phyloP scores from a whole-genome alignment of 2,113 vertebrate genomes.

The Glareola pratincola region DNA sequence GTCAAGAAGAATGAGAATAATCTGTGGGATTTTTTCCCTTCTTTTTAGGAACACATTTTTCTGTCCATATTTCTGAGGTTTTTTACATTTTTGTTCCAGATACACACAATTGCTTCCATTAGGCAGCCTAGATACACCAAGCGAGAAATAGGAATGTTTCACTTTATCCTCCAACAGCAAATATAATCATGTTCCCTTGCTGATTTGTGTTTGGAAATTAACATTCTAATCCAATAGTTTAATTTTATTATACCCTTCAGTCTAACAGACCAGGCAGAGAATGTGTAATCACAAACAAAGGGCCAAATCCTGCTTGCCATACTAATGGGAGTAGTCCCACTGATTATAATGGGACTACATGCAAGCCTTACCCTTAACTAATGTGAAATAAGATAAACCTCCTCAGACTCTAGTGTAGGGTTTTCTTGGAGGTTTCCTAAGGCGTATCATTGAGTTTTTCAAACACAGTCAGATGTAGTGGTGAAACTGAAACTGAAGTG shows the following conservation, averaged over 20 bases:
- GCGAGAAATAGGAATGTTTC: conserved; percentile 52
- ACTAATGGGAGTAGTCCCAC: conserved; percentile 50
- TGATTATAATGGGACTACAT: conserved; percentile 37
- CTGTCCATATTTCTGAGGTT: not conserved
- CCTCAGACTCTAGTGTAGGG: not conserved
- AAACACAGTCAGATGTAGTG: not conserved
- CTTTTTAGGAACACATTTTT: not conserved
- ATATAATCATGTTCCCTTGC: conserved; percentile 63
- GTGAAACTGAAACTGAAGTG: not conserved
- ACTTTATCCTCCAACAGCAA: conserved; percentile 60
- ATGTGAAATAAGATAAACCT: conserved; percentile 37
- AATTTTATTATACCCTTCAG: conserved; percentile 73
- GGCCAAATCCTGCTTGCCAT: conserved; percentile 58
- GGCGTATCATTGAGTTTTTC: not conserved
- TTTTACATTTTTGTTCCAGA: not conserved
- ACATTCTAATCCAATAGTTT: conserved; percentile 74
- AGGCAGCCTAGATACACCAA: conserved; percentile 38
- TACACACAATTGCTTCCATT: conserved; percentile 35
- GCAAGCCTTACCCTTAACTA: conserved; percentile 48
- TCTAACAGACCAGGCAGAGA: conserved; percentile 63
- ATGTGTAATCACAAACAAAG: conserved; percentile 59
- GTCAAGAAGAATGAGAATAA: not conserved
- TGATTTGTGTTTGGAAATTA: conserved; percentile 72
- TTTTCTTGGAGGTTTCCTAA: conserved; percentile 4
- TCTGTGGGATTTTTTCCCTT: not conserved